These are phyloP conservation scores for Subacronicta megacephala DNA, from an alignment of 2,888 invertebrate genomes.

Conservation along the genomic window DNA sequence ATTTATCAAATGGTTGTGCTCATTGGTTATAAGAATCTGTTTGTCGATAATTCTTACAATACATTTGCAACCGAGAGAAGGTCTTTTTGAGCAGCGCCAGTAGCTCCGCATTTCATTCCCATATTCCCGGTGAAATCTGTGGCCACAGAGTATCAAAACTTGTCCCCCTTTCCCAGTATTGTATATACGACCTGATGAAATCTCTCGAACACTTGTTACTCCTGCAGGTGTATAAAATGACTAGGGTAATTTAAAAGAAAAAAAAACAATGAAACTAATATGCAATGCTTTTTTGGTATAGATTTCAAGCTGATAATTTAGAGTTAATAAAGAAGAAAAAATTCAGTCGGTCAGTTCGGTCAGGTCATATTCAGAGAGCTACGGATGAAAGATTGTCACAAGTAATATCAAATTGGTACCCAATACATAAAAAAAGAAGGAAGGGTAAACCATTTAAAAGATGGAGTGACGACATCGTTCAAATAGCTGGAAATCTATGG, in stretches of 20 bases:
- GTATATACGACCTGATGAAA: conserved; percentile 61
- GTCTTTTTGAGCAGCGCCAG: conserved; percentile 75
- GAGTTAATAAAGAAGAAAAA: no score
- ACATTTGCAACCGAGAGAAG: conserved; percentile 67
- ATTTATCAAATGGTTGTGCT: conserved; percentile 65
- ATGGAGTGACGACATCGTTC: no score
- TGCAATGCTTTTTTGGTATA: no score
- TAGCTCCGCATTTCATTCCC: conserved; percentile 68
- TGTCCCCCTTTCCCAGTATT: conserved; percentile 71
- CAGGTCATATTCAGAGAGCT: no score
- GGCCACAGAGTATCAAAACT: conserved; percentile 65
- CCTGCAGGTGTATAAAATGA: conserved; percentile 20
- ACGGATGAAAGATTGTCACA: no score
- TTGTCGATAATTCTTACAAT: conserved; percentile 68
- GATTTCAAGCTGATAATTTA: no score
- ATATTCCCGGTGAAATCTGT: conserved; percentile 73
- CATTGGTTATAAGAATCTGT: conserved; percentile 61
- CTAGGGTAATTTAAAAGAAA: neutral
- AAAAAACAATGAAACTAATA: neutral
- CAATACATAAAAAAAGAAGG: no score
- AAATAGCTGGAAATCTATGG: no score
- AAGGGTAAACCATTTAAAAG: no score
- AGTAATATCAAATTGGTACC: no score
- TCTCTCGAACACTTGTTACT: neutral
- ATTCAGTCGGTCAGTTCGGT: no score